phyloP scores from a whole-genome alignment of 2,888 invertebrate genomes.

The Latrodectus elegans region DNA sequence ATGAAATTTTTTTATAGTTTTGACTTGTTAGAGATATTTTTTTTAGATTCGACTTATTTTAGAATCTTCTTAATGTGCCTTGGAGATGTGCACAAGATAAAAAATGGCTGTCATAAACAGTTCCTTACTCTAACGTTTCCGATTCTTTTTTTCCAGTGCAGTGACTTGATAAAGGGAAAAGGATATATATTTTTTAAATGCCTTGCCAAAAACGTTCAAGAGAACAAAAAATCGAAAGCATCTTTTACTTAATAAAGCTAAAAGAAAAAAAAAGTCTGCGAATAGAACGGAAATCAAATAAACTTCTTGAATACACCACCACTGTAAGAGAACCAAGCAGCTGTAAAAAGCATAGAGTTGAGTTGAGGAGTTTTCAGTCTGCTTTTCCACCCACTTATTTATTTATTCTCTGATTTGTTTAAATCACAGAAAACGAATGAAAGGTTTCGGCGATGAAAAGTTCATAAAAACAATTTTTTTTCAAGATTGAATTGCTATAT shows the following conservation, averaged over 20 bases:
- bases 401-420: constrained; percentile 33
- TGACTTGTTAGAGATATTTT: too few species aligned
- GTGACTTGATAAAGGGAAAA: background rate
- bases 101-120: constrained; percentile 2
- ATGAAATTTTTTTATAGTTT: too few species aligned
- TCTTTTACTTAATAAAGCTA: background rate
- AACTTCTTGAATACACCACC: constrained; percentile 39
- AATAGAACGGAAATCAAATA: constrained; percentile 22
- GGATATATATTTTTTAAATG: background rate
- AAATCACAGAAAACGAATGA: constrained; percentile 14
- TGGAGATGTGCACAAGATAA: background rate
- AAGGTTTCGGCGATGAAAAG: background rate
- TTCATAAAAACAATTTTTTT: background rate
- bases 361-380: constrained; percentile 28
- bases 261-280: background rate
- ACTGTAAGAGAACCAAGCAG: constrained; percentile 23
- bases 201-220: background rate
- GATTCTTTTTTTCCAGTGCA: background rate
- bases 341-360: constrained; percentile 23
- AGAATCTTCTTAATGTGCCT: background rate
- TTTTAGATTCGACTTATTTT: background rate
- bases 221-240: constrained; percentile 7
- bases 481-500: background rate
- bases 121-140: background rate
- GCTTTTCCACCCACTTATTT: background rate